These are phyloP conservation scores for Lichenostomus cassidix DNA, from an alignment of 2,113 vertebrate genomes.

Conservation along the genomic window DNA sequence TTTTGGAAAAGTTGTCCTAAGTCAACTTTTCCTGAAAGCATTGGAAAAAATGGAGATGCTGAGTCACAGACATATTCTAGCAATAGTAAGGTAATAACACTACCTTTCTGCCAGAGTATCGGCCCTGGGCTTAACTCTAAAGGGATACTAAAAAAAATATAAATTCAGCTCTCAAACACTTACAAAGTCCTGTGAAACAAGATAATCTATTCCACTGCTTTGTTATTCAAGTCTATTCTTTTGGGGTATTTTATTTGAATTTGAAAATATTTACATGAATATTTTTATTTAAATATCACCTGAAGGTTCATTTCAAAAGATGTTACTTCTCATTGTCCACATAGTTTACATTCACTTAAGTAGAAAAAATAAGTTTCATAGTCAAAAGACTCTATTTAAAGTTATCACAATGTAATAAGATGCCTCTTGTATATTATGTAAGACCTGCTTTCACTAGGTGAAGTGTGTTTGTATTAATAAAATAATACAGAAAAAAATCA, in stretches of 20 bases:
- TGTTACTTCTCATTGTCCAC: conserved; percentile 3
- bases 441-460: conserved; percentile 52
- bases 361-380: conserved; percentile 48
- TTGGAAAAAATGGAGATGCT: not conserved
- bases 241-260: not conserved
- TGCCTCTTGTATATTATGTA: conserved; percentile 54
- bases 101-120: not conserved
- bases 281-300: conserved; percentile 8
- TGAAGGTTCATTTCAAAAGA: conserved; percentile 3
- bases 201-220: not conserved
- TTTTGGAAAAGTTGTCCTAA: not conserved
- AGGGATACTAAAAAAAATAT: not conserved
- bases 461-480: conserved; percentile 65
- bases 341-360: conserved; percentile 24
- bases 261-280: not conserved
- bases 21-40: not conserved
- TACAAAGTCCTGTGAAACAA: not conserved
- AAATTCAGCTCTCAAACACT: not conserved
- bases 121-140: not conserved
- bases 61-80: not conserved
- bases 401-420: conserved; percentile 58
- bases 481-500: conserved; percentile 52
- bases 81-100: not conserved
- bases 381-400: conserved; percentile 53
- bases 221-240: not conserved